Evolutionary conservation across 2,888 invertebrate species (phyloP), one percentile per base, ranked within the genome.

Genomic region (Gastrophysa polygoni): DNA sequence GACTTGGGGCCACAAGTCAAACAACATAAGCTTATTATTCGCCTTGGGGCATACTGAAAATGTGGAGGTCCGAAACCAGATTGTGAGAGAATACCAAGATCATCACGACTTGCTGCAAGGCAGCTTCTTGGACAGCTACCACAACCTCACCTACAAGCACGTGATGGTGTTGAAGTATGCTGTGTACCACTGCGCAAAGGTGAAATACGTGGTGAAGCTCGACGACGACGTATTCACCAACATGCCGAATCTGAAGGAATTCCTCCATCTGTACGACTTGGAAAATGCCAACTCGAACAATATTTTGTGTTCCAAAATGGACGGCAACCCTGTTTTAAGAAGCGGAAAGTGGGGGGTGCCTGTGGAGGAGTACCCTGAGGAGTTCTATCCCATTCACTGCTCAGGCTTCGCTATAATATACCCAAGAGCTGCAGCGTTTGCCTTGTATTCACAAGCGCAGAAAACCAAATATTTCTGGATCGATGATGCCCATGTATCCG

Each of bases 111-210:
- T 93, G 50, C 85, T 93, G 14, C 91, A 92, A 74, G 93, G 92
- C 0, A 87, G 84, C 61, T 93, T 92, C 72, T 69, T 84, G 32
- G 93, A 93, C 79, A 85, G 88, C 0, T 93, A 93, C 75, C 84
- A 88, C 50, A 93, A 93, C 78, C 85, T 93, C 81, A 93, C 93
- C 0, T 89, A 92, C 72, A 93, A 93, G 75, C 91, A 92, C 77
- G 88, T 90, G 2, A 91, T 91, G 87, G 90, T 88, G 0, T 82
- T 92, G 44, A 91, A 91, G 75, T 93, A 92, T 90, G 86, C 88
- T 18, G 81, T 85, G 0, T 87, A 87, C 71, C 85, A 88, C 71
- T 93, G 92, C 76, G 83, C 86, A 0, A 81, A 82, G 14, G 90
- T 89, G 0, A 87, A 85, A 64, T 77, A 77, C 59, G 75, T 91